These are phyloP conservation scores for Aplysina aerophoba DNA, from an alignment of 37 sponge, comb jelly and placozoan species.

Conservation along the genomic window DNA sequence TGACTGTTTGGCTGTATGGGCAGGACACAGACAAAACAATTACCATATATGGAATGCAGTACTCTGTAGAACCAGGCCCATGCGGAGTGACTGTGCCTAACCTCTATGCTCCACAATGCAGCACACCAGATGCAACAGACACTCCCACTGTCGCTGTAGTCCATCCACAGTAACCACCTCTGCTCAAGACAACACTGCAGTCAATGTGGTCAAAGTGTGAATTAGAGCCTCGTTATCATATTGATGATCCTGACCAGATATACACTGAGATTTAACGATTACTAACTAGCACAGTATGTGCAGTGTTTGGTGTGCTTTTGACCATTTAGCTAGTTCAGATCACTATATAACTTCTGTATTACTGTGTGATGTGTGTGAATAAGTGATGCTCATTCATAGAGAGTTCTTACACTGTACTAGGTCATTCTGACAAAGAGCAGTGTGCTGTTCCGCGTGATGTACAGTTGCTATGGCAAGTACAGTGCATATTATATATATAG, in stretches of 20 bases:
- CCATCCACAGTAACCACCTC: background rate
- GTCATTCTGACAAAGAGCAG: too few relatives aligned
- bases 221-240: background rate
- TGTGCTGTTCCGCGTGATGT: too few relatives aligned
- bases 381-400: too few relatives aligned
- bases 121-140: background rate
- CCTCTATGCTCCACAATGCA: background rate
- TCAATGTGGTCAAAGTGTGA: background rate
- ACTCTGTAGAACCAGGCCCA: constrained; percentile 4
- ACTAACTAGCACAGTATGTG: too few relatives aligned
- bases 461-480: too few relatives aligned
- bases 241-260: background rate
- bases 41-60: background rate
- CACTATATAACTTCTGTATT: too few relatives aligned
- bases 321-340: too few relatives aligned
- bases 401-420: too few relatives aligned
- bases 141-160: background rate
- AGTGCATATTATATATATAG: too few relatives aligned
- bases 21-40: background rate
- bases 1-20: background rate
- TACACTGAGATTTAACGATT: too few relatives aligned
- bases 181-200: background rate
- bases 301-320: too few relatives aligned
- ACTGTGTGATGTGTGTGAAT: too few relatives aligned
- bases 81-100: constrained; percentile 15